phyloP scores from a whole-genome alignment of 2,888 invertebrate genomes.

The Mylabris sibirica region DNA sequence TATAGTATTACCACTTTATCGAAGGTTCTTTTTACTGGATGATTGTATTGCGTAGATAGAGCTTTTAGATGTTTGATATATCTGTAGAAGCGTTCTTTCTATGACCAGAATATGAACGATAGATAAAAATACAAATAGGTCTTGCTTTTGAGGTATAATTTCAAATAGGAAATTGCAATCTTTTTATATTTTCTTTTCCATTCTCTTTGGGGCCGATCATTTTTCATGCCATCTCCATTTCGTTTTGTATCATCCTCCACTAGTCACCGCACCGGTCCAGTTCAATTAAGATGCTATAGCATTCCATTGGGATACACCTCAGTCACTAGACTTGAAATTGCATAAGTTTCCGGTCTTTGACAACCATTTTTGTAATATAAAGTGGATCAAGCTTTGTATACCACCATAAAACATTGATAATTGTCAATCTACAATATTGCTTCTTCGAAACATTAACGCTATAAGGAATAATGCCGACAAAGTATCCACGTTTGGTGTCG shows the following conservation, averaged over 20 bases:
- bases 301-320: slow-evolving; percentile 51
- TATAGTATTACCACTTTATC: neutral
- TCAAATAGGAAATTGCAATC: slow-evolving; percentile 62
- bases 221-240: slow-evolving; percentile 63
- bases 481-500: slow-evolving; percentile 25
- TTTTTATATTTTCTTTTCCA: slow-evolving; percentile 61
- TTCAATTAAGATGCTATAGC: slow-evolving; percentile 61
- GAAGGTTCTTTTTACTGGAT: neutral
- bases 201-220: slow-evolving; percentile 62
- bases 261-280: slow-evolving; percentile 55
- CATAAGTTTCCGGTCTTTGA: neutral
- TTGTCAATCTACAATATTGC: slow-evolving; percentile 39
- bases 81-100: neutral
- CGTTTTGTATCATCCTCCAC: slow-evolving; percentile 41
- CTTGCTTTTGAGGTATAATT: slow-evolving; percentile 60
- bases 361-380: neutral
- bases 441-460: slow-evolving; percentile 29
- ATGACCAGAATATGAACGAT: slow-evolving; percentile 27
- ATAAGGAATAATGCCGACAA: slow-evolving; percentile 27
- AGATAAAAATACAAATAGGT: slow-evolving; percentile 54
- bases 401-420: slow-evolving; percentile 40
- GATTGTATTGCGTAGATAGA: neutral
- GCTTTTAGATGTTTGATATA: neutral
- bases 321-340: neutral
- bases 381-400: slow-evolving; percentile 23